These are phyloP conservation scores for Ascidia mentula DNA, from an alignment of 23 tunicate genomes.

Conservation along the genomic window DNA sequence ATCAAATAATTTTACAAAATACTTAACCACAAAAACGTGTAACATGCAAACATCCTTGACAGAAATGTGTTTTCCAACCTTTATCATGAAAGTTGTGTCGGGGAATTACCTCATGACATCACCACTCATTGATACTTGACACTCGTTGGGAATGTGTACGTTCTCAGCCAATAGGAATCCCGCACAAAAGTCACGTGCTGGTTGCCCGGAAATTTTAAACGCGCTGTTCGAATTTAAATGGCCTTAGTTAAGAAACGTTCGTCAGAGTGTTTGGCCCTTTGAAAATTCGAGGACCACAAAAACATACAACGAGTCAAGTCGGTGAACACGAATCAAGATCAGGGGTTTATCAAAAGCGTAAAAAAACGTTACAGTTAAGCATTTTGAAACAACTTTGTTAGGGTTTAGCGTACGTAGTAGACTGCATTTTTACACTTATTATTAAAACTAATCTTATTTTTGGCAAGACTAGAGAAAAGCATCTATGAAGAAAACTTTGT, in stretches of 20 bases:
- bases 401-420: no score
- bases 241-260: conserved; percentile 25
- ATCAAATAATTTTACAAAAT: no score
- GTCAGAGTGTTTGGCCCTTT: background rate
- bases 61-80: no score
- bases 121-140: conserved; percentile 77
- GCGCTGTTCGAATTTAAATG: conserved; percentile 93
- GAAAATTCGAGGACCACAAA: conserved; percentile 19
- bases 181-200: conserved; percentile 63
- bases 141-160: conserved; percentile 45
- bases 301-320: background rate
- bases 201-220: conserved; percentile 99
- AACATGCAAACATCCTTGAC: no score
- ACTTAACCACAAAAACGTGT: no score
- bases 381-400: no score
- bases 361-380: no score
- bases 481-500: no score
- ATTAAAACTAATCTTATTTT: no score
- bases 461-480: no score
- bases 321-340: background rate
- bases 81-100: background rate
- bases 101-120: conserved; percentile 22
- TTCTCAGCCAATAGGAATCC: conserved; percentile 18
- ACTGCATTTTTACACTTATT: no score
- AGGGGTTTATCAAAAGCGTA: no score